These are phyloP conservation scores for Notoglanidium macrostoma DNA, from an alignment of 2,797 vertebrate genomes.

Conservation along the genomic window DNA sequence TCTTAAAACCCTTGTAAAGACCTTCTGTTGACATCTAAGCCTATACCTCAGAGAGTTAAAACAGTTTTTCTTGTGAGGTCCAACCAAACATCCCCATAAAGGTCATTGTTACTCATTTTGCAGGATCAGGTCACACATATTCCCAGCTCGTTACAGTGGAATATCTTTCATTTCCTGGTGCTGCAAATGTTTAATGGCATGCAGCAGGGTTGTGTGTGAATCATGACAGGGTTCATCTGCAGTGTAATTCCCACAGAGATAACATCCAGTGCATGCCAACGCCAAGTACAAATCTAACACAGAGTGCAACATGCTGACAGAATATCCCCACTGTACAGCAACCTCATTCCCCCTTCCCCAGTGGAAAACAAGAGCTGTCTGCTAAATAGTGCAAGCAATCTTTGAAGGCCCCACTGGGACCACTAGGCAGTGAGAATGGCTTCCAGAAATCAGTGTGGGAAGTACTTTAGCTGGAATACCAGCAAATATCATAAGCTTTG, in stretches of 20 bases:
- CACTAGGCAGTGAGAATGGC: slow-evolving; percentile 17
- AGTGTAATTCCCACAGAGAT: slow-evolving; percentile 36
- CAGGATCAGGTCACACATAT: too few species aligned
- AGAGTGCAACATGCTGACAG: slow-evolving; percentile 14
- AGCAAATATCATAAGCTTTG: slow-evolving; percentile 15
- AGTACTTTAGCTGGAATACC: neutral
- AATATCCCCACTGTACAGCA: slow-evolving; percentile 21
- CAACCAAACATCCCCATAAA: too few species aligned
- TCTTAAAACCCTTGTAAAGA: too few species aligned
- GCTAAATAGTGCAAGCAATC: slow-evolving; percentile 31
- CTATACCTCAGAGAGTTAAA: too few species aligned
- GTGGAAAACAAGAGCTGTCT: slow-evolving; percentile 35
- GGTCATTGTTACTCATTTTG: too few species aligned
- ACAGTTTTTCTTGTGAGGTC: too few species aligned
- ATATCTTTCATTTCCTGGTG: neutral
- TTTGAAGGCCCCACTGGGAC: slow-evolving; percentile 19
- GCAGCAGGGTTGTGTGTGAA: neutral
- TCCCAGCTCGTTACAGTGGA: neutral
- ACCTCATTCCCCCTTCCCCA: slow-evolving; percentile 14
- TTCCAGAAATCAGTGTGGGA: slow-evolving; percentile 10
- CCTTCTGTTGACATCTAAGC: too few species aligned
- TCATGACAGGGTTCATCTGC: slow-evolving; percentile 28
- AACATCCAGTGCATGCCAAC: slow-evolving; percentile 20
- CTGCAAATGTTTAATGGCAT: neutral
- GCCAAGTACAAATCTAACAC: slow-evolving; percentile 21